Evolutionary conservation across 2,888 invertebrate species (phyloP), one percentile per base, ranked within the genome.

Genomic region (Sycophila texana): DNA sequence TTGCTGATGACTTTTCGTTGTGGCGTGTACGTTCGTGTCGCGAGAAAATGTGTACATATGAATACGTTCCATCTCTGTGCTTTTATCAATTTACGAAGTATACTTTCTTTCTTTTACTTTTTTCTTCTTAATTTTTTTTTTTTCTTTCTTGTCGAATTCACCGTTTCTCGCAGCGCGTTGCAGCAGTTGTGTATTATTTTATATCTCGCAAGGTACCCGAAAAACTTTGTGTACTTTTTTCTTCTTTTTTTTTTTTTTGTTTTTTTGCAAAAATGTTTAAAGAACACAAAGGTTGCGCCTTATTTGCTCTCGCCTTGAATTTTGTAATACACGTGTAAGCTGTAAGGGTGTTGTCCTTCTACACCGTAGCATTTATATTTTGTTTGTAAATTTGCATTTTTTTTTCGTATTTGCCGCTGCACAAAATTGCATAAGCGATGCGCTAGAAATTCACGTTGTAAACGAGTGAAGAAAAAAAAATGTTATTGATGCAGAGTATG

Each of bases 401-500:
- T 30, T 68, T 74, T 63, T 16, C 58, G 39, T 39, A 72, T 74
- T 77, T 72, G 71, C 71, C 75, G 67, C 77, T 81, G 81, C 74
- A 78, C 78, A 73, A 81, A 75, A 79, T 76, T 78, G 61, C 77
- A 74, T 77, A 68, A 75, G 67, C 39, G 74, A 70, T 75, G 71
- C 75, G 73, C 75, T 78, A 74, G 65, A 74, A 66, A 73, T 75
- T 78, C 63, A 81, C 70, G 79, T 73, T 78, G 63, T 78, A 79
- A 26, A 66, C 57, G 77, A 79, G 65, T 78, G 74, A 79, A 39
- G 39, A 39, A 39, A 39, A 39, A 30, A 39, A 39, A 79, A 74
- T 81, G 79, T 81, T 79, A 76, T 74, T 77, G 67, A 77, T 72
- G 60, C 73, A 81, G 76, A 79, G 74, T 76, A 81, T 77, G 79